Base-by-base conservation (phyloP, 1,140 invertebrate species). In the Calycopis cecrops region DNA sequence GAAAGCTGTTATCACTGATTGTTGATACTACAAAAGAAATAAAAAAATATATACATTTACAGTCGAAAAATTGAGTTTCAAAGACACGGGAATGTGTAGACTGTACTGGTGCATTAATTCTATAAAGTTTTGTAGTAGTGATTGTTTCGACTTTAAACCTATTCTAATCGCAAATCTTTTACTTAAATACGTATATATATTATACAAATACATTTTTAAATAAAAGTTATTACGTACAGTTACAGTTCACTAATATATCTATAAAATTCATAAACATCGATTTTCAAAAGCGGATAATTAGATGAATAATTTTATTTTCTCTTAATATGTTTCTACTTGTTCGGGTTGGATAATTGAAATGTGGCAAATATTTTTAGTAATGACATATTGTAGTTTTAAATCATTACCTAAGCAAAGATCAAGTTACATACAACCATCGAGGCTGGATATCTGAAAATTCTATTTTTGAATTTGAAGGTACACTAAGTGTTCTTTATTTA, bases 121-220 rank as follows among this genome's bases (percentile, higher is more conserved):
- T 4, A 28, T 28, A 44, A 16, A 14, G 16, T 44, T 76, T 69
- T 73, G 73, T 73, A 77, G 71, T 78, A 28, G 2, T 28, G 21
- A 28, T 28, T 78, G 74, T 81, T 75, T 59, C 62, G 63, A 67
- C 62, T 58, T 78, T 78, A 75, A 82, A 85, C 81, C 82, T 74
- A 85, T 82, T 85, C 74, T 69, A 81, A 78, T 75, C 65, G 67
- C 69, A 64, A 67, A 72, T 69, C 69, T 76, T 67, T 65, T 55
- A 63, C 17, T 16, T 44, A 16, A 44, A n/a, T n/a, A n/a, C n/a
- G n/a, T n/a, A n/a, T n/a, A n/a, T n/a, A n/a, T n/a, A n/a, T n/a
- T n/a, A n/a, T n/a, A n/a, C n/a, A 44, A 9, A 28, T 3, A 16
- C 1, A 16, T 17, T 9, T 16, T 44, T 44, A 44, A 44, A 44